Conservation (phyloP, 2,888 invertebrate species). For the Fabriciana adippe region DNA sequence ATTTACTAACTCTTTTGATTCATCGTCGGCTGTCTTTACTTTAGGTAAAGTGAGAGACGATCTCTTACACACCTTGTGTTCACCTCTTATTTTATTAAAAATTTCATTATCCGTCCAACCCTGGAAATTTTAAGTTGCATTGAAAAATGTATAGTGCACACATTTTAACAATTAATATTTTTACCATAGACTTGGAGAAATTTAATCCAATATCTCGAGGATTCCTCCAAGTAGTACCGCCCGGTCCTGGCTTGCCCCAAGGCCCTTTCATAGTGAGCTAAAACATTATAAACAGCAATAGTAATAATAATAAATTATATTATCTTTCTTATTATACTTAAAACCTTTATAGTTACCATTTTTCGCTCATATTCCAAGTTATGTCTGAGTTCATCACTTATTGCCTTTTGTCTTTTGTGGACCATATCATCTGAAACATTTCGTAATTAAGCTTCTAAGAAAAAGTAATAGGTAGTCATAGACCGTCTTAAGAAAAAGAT, state of each 20-base stretch:
- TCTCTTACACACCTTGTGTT: conserved; percentile 55
- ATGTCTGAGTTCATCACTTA: conserved; percentile 71
- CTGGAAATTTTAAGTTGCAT: conserved; percentile 46
- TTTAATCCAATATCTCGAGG: conserved; percentile 87
- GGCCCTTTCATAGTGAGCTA: conserved; percentile 76
- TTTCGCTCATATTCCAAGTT: conserved; percentile 76
- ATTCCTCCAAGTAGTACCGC: conserved; percentile 88
- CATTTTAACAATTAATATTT: background rate
- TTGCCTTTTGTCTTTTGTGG: conserved; percentile 74
- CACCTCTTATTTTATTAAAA: conserved; percentile 64
- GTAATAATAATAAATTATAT: conserved; percentile 38
- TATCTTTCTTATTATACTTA: background rate
- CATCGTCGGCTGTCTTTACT: conserved; percentile 78
- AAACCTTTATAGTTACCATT: conserved; percentile 75
- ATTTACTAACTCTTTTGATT: conserved; percentile 50
- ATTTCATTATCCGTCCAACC: conserved; percentile 76
- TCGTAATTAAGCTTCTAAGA: background rate
- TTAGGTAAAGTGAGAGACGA: conserved; percentile 78
- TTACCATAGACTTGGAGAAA: conserved; percentile 90
- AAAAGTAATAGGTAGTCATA: no score
- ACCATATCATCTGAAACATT: conserved; percentile 82
- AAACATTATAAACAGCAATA: conserved; percentile 28
- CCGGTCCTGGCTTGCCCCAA: conserved; percentile 87
- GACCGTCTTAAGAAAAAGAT: no score
- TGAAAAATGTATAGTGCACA: conserved; percentile 5